A percentile compares a stretch with the other conserved stretches of the same genome.
phyloP scores from a whole-genome alignment of 1,140 invertebrate genomes.

The Tenebrio molitor region DNA sequence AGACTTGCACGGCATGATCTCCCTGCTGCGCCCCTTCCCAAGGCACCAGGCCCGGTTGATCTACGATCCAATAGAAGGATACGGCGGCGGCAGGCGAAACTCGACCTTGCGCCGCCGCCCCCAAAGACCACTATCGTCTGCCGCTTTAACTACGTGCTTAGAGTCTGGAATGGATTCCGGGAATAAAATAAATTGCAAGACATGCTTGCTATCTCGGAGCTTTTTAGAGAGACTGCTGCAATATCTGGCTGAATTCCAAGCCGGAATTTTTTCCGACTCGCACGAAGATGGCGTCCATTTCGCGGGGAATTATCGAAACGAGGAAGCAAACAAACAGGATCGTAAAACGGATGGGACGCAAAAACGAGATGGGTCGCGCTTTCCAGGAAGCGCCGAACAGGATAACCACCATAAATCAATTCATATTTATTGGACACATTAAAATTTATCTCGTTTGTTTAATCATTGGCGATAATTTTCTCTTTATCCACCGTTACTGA shows the following conservation, averaged over 20 bases:
- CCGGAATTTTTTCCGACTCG: background rate
- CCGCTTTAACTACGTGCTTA: constrained; percentile 59
- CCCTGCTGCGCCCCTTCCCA: constrained; percentile 45
- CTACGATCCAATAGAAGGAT: constrained; percentile 58
- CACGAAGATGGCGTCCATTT: too few relatives aligned
- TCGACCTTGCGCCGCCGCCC: constrained; percentile 31
- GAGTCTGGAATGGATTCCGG: constrained; percentile 63
- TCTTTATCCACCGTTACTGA: too few relatives aligned
- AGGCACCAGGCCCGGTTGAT: constrained; percentile 50
- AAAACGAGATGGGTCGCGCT: background rate
- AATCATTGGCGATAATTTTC: too few relatives aligned
- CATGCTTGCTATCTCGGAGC: constrained; percentile 59
- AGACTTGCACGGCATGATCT: constrained; percentile 53
- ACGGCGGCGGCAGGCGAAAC: constrained; percentile 45
- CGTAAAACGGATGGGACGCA: background rate
- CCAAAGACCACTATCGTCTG: constrained; percentile 50
- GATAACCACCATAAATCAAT: background rate
- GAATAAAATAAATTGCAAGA: constrained; percentile 65
- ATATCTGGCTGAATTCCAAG: constrained; percentile 40
- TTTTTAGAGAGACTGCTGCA: constrained; percentile 52
- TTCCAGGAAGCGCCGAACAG: background rate
- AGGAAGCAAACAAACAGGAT: constrained; percentile 21
- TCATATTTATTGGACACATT: too few relatives aligned
- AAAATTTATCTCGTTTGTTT: too few relatives aligned
- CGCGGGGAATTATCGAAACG: too few relatives aligned